phyloP scores from a whole-genome alignment of 2,888 invertebrate genomes.

The Nematopogon swammerdamellus region DNA sequence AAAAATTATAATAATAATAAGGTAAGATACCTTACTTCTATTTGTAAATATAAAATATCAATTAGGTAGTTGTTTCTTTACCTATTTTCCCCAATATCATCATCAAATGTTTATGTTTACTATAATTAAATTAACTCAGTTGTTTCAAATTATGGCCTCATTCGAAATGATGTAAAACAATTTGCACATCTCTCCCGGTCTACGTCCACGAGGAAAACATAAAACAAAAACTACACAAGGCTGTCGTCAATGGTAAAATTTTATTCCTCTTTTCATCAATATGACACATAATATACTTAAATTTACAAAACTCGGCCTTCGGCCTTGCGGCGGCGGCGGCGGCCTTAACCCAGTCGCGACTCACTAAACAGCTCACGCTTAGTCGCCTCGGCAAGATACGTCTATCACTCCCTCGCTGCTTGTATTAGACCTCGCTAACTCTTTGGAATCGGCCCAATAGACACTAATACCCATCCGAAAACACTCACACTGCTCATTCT shows the following conservation, averaged over 20 bases:
- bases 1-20: no score
- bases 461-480: no score
- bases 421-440: background rate
- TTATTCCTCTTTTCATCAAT: background rate
- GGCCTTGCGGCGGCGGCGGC: background rate
- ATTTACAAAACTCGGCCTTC: background rate
- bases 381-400: background rate
- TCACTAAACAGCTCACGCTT: background rate
- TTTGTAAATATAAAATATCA: no score
- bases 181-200: background rate
- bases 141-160: no score
- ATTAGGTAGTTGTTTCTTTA: no score
- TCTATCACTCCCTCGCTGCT: background rate
- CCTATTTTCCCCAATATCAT: no score
- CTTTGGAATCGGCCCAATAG: background rate
- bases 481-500: background rate
- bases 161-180: background rate
- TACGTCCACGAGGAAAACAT: background rate
- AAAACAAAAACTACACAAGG: background rate
- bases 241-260: background rate
- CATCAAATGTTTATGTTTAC: no score
- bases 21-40: no score
- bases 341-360: background rate
- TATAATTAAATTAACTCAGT: no score
- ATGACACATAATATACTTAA: background rate